Evolutionary conservation across 2,113 vertebrate genomes (phyloP).

Genomic region (Sminthopsis crassicaudata): DNA sequence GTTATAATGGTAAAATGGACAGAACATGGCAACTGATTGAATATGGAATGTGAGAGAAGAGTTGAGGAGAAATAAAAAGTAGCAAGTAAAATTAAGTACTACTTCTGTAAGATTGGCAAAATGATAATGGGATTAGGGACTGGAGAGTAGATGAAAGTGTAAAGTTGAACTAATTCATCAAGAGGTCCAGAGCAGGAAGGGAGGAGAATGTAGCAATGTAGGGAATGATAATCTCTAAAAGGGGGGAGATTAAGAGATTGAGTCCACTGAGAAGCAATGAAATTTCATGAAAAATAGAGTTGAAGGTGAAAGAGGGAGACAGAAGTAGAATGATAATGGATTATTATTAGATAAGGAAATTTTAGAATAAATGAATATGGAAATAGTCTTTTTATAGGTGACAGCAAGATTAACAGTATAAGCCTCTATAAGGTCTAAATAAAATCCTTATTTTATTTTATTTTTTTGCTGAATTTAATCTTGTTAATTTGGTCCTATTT

Average conservation of each 20-base stretch:
- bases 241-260: not conserved
- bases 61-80: not conserved
- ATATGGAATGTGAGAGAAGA: not conserved
- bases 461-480: not conserved
- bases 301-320: not conserved
- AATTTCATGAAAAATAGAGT: not conserved
- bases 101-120: no score
- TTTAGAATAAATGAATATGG: not conserved
- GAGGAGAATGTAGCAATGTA: no score
- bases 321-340: not conserved
- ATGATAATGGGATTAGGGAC: no score
- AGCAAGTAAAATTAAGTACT: no score
- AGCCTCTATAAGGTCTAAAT: not conserved
- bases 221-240: not conserved
- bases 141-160: no score
- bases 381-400: not conserved
- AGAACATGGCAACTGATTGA: not conserved
- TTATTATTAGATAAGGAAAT: not conserved
- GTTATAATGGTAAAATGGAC: not conserved
- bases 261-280: not conserved
- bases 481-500: not conserved
- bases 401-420: not conserved
- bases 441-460: no score
- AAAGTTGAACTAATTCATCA: no score
- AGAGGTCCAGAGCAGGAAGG: no score